Conservation (phyloP, 37 sponge, comb jelly and placozoan species). For the Theonella swinhoei region DNA sequence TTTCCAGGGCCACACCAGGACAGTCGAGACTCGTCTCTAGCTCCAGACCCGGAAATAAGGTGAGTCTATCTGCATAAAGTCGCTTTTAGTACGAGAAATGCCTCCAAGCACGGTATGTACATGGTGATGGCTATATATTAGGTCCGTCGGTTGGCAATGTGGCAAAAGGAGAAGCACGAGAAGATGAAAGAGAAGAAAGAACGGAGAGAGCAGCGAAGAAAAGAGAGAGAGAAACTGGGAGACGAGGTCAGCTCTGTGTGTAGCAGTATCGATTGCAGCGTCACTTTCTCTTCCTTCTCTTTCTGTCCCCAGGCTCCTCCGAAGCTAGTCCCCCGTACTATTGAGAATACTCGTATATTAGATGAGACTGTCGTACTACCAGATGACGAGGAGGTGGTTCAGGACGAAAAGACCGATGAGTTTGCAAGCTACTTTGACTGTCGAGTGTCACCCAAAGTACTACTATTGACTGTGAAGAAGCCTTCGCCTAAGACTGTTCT, state of each 20-base stretch:
- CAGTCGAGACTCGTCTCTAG: neutral
- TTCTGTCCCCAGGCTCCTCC: conserved; percentile 55
- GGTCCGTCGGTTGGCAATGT: conserved; percentile 30
- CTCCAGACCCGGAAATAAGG: neutral
- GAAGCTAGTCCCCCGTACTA: conserved; percentile 83
- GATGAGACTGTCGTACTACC: conserved; percentile 85
- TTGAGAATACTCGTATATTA: conserved; percentile 81
- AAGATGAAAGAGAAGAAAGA: conserved; percentile 66
- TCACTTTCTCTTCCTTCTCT: neutral
- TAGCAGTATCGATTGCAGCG: neutral
- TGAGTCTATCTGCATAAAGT: too few species aligned
- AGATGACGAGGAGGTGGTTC: conserved; percentile 85
- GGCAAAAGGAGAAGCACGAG: conserved; percentile 29
- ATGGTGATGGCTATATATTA: conserved; percentile 2
- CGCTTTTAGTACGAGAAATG: too few species aligned
- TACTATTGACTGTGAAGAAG: conserved; percentile 73
- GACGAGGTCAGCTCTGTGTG: conserved; percentile 75
- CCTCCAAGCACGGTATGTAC: too few species aligned
- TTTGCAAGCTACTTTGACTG: conserved; percentile 85
- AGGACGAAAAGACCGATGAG: conserved; percentile 92
- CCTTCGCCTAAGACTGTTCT: conserved; percentile 66
- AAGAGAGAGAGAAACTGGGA: conserved; percentile 60
- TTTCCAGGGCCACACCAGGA: neutral
- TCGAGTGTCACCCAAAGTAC: conserved; percentile 73
- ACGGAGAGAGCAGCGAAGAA: conserved; percentile 54